Evolutionary conservation across 2,797 vertebrate species (phyloP).

Genomic region (Bovichtus variegatus): DNA sequence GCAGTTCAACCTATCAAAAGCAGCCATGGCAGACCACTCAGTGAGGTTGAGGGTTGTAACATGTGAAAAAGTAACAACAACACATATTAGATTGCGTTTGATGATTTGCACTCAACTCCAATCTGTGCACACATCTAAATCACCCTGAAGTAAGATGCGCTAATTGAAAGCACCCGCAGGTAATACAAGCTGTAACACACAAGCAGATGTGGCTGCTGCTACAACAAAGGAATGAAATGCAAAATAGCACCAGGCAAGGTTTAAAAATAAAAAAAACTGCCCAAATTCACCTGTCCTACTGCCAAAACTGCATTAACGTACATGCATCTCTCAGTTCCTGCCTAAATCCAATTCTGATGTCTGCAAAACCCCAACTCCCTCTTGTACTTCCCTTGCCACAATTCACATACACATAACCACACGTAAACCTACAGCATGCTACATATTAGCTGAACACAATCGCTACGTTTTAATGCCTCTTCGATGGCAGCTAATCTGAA

Average conservation of each 20-base stretch:
- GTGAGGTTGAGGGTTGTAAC: background rate
- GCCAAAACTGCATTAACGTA: slow-evolving; percentile 43
- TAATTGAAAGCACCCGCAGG: background rate
- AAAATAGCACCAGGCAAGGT: slow-evolving; percentile 44
- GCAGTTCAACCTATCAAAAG: background rate
- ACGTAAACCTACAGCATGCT: slow-evolving; percentile 54
- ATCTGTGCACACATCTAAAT: slow-evolving; percentile 8
- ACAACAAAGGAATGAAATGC: slow-evolving; percentile 10
- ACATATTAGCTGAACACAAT: slow-evolving; percentile 42
- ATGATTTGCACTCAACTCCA: background rate
- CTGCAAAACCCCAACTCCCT: slow-evolving; percentile 16
- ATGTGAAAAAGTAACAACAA: background rate
- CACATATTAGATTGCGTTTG: background rate
- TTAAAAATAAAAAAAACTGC: slow-evolving; percentile 9
- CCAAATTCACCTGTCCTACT: slow-evolving; percentile 39
- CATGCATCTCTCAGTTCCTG: slow-evolving; percentile 31
- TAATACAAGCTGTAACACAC: background rate
- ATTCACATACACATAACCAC: slow-evolving; percentile 69
- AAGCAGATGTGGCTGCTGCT: background rate
- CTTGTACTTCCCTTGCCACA: slow-evolving; percentile 27
- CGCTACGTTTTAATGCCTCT: slow-evolving; percentile 60
- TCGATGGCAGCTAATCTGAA: slow-evolving; percentile 53
- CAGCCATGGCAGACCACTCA: background rate
- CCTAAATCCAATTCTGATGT: slow-evolving; percentile 31
- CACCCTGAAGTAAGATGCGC: background rate